Evolutionary conservation across 2,113 vertebrate species (phyloP), one percentile per base, ranked within the genome.

Genomic region (Mobula birostris): DNA sequence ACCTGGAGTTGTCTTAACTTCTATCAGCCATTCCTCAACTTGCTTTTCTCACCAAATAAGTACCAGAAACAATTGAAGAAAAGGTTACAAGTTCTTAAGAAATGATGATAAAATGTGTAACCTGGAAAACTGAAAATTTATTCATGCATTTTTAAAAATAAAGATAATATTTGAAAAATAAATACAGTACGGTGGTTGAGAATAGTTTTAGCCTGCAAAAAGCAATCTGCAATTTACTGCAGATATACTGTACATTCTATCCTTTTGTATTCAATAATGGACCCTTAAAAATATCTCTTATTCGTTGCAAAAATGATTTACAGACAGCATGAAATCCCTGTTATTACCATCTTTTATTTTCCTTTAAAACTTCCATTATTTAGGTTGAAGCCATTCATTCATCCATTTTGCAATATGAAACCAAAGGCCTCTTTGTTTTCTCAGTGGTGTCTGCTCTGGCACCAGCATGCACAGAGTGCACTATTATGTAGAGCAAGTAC

Each of bases 1-100:
- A 95, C 61, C 0, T 7, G 24, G 90, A 95, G 85, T 83, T 94
- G 56, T 94, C 94, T 76, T 74, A 9, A 85, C 85, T 94, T 94
- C 68, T 6, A 94, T 95, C 80, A 61, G 95, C 77, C 88, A 21
- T 77, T 88, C 76, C 78, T 92, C 11, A 74, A 74, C 68, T n/a
- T 48, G 48, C 36, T 56, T 40, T 40, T 74, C 91, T 56, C 72
- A 56, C 91, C 66, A 90, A 68, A 90, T 61, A 90, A 90, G 19
- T 48, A 68, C 40, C 68, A 56, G 40, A 15, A 48, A 48, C 40
- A 21, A 48, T 63, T 17, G 40, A 40, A 7, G 48, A 61, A 70
- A 70, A 48, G 3, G 68, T 21, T 48, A 66, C 36, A 48, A 74
- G 70, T 40, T 12, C 21, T 29, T 74, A 93, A 93, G 6, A 48